Base-by-base conservation (phyloP, 2,888 invertebrate species). In the Arctia plantaginis region DNA sequence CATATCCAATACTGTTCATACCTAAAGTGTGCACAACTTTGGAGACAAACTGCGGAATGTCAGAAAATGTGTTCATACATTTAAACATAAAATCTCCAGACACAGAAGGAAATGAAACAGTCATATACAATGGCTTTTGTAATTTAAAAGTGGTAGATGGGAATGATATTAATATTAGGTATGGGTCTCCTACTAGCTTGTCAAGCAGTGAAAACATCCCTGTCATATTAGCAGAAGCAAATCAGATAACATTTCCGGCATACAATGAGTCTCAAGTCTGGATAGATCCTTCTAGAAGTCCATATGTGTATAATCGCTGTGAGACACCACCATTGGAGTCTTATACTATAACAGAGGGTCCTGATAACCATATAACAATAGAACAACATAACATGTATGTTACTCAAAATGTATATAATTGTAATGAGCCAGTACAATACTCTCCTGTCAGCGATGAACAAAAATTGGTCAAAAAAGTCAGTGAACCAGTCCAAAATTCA, bases 271-370 rank as follows among this genome's bases (percentile, higher is more conserved):
- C 92, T 4, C 90, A 93, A 73, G 93, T 94, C 0, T 94, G 95
- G 94, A 94, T 94, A 55, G 94, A 95, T 66, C 94, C 94, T 0
- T 85, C 88, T 0, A 86, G 91, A 44, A 94, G 93, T 72, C 95
- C 95, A 0, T 92, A 87, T 80, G 93, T 94, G 0, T 94, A 94
- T 74, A 94, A 94, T 69, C 87, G 85, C 51, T 93, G 89, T 81
- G 89, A 91, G 15, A 80, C 85, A 3, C 76, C 83, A 0, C 79
- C 86, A 0, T 86, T 90, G 41, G 90, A 90, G 59, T 79, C 84
- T 10, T 92, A 88, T 71, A 88, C 91, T 0, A 83, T 92, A 2
- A 90, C 91, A 20, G 88, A 91, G 67, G 83, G 86, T 0, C 85
- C 83, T 55, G 79, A 88, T 0, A 88, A 84, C 27, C 88, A 88